Evolutionary conservation across 1,140 invertebrate genomes (phyloP).

Genomic region (Euwallacea similis): DNA sequence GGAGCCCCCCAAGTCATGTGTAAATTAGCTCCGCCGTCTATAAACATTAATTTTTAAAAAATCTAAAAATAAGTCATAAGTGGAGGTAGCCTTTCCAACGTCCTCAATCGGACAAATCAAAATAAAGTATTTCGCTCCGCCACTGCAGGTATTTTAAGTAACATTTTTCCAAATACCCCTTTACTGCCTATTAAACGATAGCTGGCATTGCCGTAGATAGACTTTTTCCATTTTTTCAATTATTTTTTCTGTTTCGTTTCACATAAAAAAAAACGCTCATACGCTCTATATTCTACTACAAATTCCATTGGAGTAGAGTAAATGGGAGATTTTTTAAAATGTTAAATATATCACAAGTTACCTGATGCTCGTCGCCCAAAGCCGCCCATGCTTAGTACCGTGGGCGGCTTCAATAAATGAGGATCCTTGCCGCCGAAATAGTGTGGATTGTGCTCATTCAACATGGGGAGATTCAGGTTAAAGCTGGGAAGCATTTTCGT

Average conservation of each 20-base stretch:
- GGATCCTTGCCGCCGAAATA: constrained; percentile 92
- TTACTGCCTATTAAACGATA: no score
- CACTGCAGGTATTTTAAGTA: no score
- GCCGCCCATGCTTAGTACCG: constrained; percentile 80
- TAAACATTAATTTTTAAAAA: constrained; percentile 5
- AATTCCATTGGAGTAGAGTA: no score
- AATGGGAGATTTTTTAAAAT: background rate
- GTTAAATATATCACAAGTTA: constrained; percentile 14
- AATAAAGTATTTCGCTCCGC: no score
- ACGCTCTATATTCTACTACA: no score
- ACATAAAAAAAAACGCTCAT: no score
- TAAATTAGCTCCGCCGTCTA: constrained; percentile 92
- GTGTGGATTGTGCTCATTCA: constrained; percentile 76
- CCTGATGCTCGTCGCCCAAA: constrained; percentile 87
- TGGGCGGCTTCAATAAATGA: constrained; percentile 88
- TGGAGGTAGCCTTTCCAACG: no score
- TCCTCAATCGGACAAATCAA: no score
- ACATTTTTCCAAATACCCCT: no score
- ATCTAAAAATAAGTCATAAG: no score
- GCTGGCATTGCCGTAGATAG: no score
- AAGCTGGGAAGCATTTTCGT: constrained; percentile 60
- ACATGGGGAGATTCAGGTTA: constrained; percentile 73
- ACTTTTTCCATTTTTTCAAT: no score
- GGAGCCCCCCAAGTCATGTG: constrained; percentile 66
- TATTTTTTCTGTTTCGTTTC: background rate